A percentile compares a stretch with the other conserved stretches of the same genome.
These are phyloP conservation scores for Percopsis omiscomaycus DNA, from an alignment of 2,797 vertebrate genomes.

Conservation along the genomic window DNA sequence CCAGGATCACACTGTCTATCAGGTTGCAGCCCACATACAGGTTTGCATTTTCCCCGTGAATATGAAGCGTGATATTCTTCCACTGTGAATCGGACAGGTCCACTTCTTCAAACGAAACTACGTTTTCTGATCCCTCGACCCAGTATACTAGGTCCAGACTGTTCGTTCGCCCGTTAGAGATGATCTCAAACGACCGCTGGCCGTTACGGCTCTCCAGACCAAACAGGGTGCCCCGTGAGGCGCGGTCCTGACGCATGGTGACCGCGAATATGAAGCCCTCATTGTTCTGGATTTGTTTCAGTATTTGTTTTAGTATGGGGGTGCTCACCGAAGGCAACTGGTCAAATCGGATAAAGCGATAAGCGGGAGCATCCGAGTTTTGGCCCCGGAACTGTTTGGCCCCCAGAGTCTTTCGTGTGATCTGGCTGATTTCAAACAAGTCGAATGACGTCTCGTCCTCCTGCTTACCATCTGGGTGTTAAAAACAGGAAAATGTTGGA, in stretches of 20 bases:
- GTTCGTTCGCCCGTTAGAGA: constrained; percentile 93
- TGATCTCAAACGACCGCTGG: constrained; percentile 89
- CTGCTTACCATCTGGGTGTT: constrained; percentile 78
- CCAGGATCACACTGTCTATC: constrained; percentile 91
- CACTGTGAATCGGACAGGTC: constrained; percentile 94
- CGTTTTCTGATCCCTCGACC: constrained; percentile 85
- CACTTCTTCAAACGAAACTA: constrained; percentile 92
- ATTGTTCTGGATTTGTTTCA: constrained; percentile 81
- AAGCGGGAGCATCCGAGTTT: constrained; percentile 81
- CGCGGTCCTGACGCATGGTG: constrained; percentile 89
- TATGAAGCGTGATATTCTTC: constrained; percentile 94
- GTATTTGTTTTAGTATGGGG: constrained; percentile 80
- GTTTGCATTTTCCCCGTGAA: constrained; percentile 89
- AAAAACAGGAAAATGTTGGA: not conserved
- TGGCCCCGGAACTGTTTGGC: constrained; percentile 92
- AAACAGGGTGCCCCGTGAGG: constrained; percentile 89
- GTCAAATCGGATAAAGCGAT: constrained; percentile 95
- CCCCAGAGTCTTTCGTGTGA: constrained; percentile 90
- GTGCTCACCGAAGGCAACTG: constrained; percentile 86
- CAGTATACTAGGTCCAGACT: constrained; percentile 94
- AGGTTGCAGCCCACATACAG: constrained; percentile 92
- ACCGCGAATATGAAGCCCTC: constrained; percentile 95
- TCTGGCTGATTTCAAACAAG: constrained; percentile 89
- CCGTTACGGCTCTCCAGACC: constrained; percentile 83
- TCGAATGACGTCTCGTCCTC: constrained; percentile 88